Base-by-base conservation (phyloP, 2,888 invertebrate species). In the Ochropacha duplaris region DNA sequence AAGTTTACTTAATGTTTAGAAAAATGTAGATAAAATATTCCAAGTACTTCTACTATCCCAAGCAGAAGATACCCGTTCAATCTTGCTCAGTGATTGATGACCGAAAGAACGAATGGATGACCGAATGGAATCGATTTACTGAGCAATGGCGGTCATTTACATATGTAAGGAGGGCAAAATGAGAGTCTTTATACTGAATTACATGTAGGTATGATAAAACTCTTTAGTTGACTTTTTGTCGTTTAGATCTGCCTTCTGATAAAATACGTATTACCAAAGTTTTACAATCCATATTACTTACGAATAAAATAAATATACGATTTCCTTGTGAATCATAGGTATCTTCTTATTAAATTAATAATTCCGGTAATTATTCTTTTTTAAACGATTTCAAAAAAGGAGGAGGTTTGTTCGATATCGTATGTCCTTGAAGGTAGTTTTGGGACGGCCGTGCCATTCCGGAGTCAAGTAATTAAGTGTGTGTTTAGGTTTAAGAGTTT, bases 121-220 rank as follows among this genome's bases (percentile, higher is more conserved):
- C 85, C 88, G 88, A 88, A 89, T 83, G 84, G 81, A 86, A 86
- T 86, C 90, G 90, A 88, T 90, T 90, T 86, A 84, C 86, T 82
- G 81, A 81, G 82, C 83, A 86, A 88, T 84, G 74, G 80, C 69
- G 24, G 62, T 64, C 69, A 89, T 92, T 92, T 88, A 86, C 90
- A 91, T 92, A 81, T 88, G 85, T 89, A 91, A 89, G 69, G 84
- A 65, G 62, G 69, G 73, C 74, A 68, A 79, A 81, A 78, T 81
- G 75, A 64, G 71, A 64, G 22, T 62, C 60, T 73, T 72, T 76
- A 72, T 76, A 68, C 16, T 52, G 16, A 19, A 31, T 52, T 22
- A 19, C n/a, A n/a, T n/a, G n/a, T n/a, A n/a, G n/a, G n/a, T 19
- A 9, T 31, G 19, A 52, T 52, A 52, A 52, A 31, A 31, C 31